Base-by-base conservation (phyloP, 2,113 vertebrate genomes). In the Sprattus sprattus region DNA sequence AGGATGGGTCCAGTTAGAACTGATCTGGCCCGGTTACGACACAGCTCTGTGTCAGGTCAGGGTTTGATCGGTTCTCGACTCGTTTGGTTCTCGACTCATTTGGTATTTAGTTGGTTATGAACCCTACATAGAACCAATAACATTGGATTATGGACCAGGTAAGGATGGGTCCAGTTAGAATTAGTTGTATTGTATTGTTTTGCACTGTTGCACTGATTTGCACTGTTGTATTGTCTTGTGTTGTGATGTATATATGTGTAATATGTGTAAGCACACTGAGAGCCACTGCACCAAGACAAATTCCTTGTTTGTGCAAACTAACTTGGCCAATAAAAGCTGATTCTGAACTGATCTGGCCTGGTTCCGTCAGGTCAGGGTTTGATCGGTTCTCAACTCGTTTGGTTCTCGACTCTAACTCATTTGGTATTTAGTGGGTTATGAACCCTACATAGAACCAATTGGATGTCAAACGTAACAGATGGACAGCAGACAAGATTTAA, bases 111-210 rank as follows among this genome's bases (percentile, higher is more conserved):
- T 71, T 32, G 64, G 64, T 32, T 15, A 15, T 39, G 39, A 39
- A 39, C 39, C 28, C 32, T 2, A 39, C 64, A 25, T 67, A 13
- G 44, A 78, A 78, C 11, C 71, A 78, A 32, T 32, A 15, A 32
- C 32, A 6, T 78, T 78, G 71, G 71, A 78, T 75, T 95, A 99
- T 99, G 98, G 98, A 99, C 90, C 98, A 98, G 98, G 98, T 99
- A 93, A 86, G n/a, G 11, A 22, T 50, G 16, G n/a, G 10, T 18
- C 3, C 25, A 25, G 5, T 71, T 71, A 71, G 6, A n/a, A n/a
- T n/a, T n/a, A n/a, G n/a, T n/a, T n/a, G n/a, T n/a, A n/a, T n/a
- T n/a, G n/a, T n/a, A n/a, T n/a, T n/a, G n/a, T n/a, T n/a, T n/a
- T n/a, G n/a, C n/a, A n/a, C n/a, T n/a, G n/a, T n/a, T n/a, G n/a